phyloP scores from a whole-genome alignment of 2,888 invertebrate genomes.

The Drosophila silvestris region DNA sequence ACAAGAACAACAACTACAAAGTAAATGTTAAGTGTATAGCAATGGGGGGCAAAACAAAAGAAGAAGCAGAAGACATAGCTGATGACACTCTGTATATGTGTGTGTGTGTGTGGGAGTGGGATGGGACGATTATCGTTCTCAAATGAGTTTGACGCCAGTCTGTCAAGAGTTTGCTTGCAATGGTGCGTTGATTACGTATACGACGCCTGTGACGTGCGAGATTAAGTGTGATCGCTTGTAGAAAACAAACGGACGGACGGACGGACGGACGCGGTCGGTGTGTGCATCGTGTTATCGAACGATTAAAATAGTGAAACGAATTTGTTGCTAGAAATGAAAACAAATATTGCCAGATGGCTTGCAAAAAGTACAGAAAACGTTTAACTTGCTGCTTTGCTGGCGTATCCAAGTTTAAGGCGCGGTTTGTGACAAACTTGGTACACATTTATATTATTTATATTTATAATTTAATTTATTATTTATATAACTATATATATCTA shows the following conservation, averaged over 20 bases:
- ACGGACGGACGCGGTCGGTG: not conserved
- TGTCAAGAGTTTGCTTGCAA: slow-evolving; percentile 49
- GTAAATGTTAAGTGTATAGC: slow-evolving; percentile 41
- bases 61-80: slow-evolving; percentile 13
- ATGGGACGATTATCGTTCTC: slow-evolving; percentile 42
- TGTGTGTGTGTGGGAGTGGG: slow-evolving; percentile 5
- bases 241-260: not conserved
- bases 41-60: slow-evolving; percentile 36
- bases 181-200: slow-evolving; percentile 66
- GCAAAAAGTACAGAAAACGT: not conserved
- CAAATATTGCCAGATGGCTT: not conserved
- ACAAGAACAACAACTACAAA: slow-evolving; percentile 18
- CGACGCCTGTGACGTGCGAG: slow-evolving; percentile 50
- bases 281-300: not conserved
- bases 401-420: not conserved
- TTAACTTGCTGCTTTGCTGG: not conserved
- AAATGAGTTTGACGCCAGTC: slow-evolving; percentile 66
- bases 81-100: slow-evolving; percentile 11
- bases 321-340: slow-evolving; percentile 18
- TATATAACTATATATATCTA: not conserved
- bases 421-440: not conserved
- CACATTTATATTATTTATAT: not conserved
- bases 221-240: slow-evolving; percentile 37
- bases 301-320: slow-evolving; percentile 20
- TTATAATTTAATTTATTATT: not conserved